These are phyloP conservation scores for Apotomis turbidana DNA, from an alignment of 2,888 invertebrate species.

Conservation along the genomic window DNA sequence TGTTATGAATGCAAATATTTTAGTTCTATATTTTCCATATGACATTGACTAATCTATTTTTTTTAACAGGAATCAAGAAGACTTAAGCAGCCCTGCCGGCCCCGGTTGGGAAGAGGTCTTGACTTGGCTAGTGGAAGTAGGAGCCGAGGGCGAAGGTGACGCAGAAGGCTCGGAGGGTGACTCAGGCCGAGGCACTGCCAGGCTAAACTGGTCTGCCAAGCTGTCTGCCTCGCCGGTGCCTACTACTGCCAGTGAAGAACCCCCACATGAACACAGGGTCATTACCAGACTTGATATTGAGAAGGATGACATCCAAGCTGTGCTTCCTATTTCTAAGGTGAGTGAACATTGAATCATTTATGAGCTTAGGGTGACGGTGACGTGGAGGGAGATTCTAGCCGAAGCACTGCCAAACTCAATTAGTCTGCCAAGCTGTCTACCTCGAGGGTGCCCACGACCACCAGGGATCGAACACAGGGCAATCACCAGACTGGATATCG, in stretches of 20 bases:
- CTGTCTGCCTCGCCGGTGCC: slow-evolving; percentile 66
- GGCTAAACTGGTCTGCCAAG: slow-evolving; percentile 92
- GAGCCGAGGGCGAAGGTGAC: slow-evolving; percentile 87
- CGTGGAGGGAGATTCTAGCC: slow-evolving; percentile 84
- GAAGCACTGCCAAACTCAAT: slow-evolving; percentile 92
- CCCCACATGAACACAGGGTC: slow-evolving; percentile 85
- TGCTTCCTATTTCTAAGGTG: slow-evolving; percentile 97
- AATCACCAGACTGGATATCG: slow-evolving; percentile 93
- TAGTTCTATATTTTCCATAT: no score
- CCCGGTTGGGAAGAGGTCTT: slow-evolving; percentile 91
- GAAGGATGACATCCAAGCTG: slow-evolving; percentile 97
- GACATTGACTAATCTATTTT: neutral
- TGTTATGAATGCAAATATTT: no score
- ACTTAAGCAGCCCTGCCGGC: slow-evolving; percentile 69
- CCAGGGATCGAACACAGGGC: slow-evolving; percentile 85
- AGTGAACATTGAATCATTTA: slow-evolving; percentile 59
- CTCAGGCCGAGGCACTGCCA: slow-evolving; percentile 90
- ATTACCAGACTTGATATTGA: slow-evolving; percentile 94
- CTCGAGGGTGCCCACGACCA: slow-evolving; percentile 61
- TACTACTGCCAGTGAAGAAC: slow-evolving; percentile 70
- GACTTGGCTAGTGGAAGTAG: slow-evolving; percentile 96
- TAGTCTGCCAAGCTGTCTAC: slow-evolving; percentile 88
- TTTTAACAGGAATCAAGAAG: slow-evolving; percentile 65
- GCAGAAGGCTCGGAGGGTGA: slow-evolving; percentile 76
- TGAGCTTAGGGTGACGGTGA: slow-evolving; percentile 89